phyloP scores from a whole-genome alignment of 2,797 vertebrate genomes.

The Gobionotothen gibberifrons region DNA sequence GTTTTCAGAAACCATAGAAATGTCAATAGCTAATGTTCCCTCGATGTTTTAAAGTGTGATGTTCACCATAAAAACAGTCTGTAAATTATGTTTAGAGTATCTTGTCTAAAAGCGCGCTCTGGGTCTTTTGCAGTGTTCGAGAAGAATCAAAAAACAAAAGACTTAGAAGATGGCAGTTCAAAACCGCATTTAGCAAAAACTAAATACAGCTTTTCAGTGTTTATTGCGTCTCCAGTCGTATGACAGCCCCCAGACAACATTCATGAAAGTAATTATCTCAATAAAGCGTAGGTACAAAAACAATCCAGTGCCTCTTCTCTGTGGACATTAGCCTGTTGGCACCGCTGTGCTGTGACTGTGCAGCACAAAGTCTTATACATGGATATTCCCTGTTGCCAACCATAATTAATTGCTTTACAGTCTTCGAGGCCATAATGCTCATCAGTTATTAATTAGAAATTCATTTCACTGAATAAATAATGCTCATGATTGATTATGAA shows the following conservation, averaged over 20 bases:
- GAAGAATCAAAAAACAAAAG: conserved; percentile 25
- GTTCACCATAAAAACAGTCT: conserved; percentile 39
- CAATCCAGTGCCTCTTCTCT: conserved; percentile 77
- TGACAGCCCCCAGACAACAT: conserved; percentile 60
- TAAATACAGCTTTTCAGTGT: conserved; percentile 37
- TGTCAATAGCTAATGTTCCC: conserved; percentile 48
- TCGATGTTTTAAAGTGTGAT: conserved; percentile 38
- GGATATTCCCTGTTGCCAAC: conserved; percentile 91
- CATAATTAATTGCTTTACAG: conserved; percentile 97
- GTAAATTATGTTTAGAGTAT: conserved; percentile 18
- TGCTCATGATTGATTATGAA: conserved; percentile 99
- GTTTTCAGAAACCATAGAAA: conserved; percentile 60
- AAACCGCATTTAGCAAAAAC: conserved; percentile 40
- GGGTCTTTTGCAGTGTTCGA: conserved; percentile 9
- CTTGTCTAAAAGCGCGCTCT: conserved; percentile 10
- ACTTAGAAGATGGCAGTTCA: conserved; percentile 8
- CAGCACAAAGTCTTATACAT: conserved; percentile 86
- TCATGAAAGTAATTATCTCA: conserved; percentile 78
- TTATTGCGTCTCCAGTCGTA: conserved; percentile 52
- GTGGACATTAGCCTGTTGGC: conserved; percentile 84
- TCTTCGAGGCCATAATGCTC: conserved; percentile 99
- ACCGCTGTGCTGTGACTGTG: conserved; percentile 85
- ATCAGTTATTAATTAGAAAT: conserved; percentile 99
- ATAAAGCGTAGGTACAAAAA: conserved; percentile 75
- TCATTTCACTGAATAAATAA: conserved; percentile 99